These are phyloP conservation scores for Elgaria multicarinata DNA, from an alignment of 2,113 vertebrate species.

Conservation along the genomic window DNA sequence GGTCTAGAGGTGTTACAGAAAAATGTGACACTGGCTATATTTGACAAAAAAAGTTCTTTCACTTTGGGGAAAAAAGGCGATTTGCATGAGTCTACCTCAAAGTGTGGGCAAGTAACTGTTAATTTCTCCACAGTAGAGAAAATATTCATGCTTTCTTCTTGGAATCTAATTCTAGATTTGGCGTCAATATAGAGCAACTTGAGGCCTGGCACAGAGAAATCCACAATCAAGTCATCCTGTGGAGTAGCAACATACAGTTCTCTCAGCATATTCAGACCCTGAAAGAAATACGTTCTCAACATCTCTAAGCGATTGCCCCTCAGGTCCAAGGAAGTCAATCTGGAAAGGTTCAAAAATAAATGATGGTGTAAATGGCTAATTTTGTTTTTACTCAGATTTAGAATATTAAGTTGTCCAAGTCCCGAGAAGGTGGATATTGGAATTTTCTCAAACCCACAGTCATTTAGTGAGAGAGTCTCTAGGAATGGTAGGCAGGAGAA, in stretches of 20 bases:
- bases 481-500: background rate
- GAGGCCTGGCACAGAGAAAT: background rate
- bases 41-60: background rate
- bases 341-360: background rate
- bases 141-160: background rate
- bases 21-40: background rate
- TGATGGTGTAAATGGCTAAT: background rate
- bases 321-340: background rate
- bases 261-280: background rate
- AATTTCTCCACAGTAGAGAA: background rate
- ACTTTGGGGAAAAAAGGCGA: background rate
- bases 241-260: background rate
- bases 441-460: background rate
- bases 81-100: background rate
- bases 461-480: background rate
- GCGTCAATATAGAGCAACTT: background rate
- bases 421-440: background rate
- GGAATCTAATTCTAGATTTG: background rate
- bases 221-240: background rate
- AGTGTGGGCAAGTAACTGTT: background rate
- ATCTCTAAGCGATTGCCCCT: background rate
- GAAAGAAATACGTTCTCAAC: background rate
- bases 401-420: background rate
- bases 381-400: background rate
- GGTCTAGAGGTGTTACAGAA: background rate